Evolutionary conservation across 2,888 invertebrate genomes (phyloP), one percentile per base, ranked within the genome.

Genomic region (Thecophora atra): DNA sequence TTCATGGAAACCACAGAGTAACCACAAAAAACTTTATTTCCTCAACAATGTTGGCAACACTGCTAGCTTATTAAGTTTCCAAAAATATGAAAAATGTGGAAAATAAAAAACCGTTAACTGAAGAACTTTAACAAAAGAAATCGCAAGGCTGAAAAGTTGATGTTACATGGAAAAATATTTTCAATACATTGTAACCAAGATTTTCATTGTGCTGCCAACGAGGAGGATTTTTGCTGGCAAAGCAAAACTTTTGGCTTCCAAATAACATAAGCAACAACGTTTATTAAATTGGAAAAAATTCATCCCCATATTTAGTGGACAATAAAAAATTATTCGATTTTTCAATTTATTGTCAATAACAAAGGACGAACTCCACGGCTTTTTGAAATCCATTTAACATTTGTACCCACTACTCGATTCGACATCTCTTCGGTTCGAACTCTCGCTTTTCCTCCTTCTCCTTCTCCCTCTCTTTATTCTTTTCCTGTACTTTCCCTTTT

Each of bases 311-410:
- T 37, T 37, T 37, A 37, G 37, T 11, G 37, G 37, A 37, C 42
- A 62, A 42, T 37, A 64, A 64, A 44, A 4, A 47, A 3, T 8
- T 15, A 21, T 1, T n/a, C 7, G 8, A 44, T 64, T 64, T 47
- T 64, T 26, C 64, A 64, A 64, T 64, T 26, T 64, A 17, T 30
- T 8, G 17, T 47, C 47, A 47, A 64, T 47, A 47, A 47, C 19
- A 3, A 26, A 21, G 26, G 11, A 21, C 37, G 37, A 37, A 6
- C 11, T 37, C 11, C n/a, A n/a, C 37, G 37, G 24, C 1, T 56
- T 13, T 47, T 24, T 44, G 21, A 19, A 21, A 13, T 19, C 21
- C 63, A 44, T 44, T 64, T 24, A 44, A 64, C 63, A 44, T 64
- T 64, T 47, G 24, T 28, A 13, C 37, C 47, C n/a, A 17, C 6